Conservation (phyloP, 1,140 invertebrate genomes). For the Macrotrachela quadricornifera region DNA sequence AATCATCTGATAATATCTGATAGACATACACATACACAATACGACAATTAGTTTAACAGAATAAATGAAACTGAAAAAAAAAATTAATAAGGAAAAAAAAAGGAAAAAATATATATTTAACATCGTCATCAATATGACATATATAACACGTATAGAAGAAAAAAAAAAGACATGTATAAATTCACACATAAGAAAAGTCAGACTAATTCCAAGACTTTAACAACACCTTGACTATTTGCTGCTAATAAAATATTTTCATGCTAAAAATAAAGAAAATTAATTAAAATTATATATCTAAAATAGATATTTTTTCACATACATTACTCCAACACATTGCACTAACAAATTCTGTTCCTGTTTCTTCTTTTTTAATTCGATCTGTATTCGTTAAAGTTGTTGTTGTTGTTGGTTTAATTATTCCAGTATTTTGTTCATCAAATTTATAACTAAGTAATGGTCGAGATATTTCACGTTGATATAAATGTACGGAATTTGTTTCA, state of each 20-base stretch:
- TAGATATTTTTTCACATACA: constrained; percentile 16
- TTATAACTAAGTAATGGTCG: constrained; percentile 66
- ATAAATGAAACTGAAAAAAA: no score
- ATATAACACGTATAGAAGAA: no score
- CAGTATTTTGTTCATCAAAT: constrained; percentile 59
- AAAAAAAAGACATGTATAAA: no score
- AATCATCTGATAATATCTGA: no score
- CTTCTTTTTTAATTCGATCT: constrained; percentile 43
- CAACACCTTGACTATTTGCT: constrained; percentile 79
- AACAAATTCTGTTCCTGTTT: constrained; percentile 68
- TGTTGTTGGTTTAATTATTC: constrained; percentile 35
- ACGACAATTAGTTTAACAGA: no score
- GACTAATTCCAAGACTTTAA: constrained; percentile 22
- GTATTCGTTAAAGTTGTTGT: not conserved
- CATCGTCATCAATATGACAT: no score
- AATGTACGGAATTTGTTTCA: constrained; percentile 76
- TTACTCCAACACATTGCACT: constrained; percentile 78
- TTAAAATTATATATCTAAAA: not conserved
- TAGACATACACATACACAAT: no score
- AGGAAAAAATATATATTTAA: no score
- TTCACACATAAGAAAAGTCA: not conserved
- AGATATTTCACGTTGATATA: constrained; percentile 74
- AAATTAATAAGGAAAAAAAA: no score
- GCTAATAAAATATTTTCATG: constrained; percentile 67
- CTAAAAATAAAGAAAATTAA: constrained; percentile 25